These are phyloP conservation scores for Microtus richardsoni DNA, from an alignment of 2,113 vertebrate species.

Conservation along the genomic window DNA sequence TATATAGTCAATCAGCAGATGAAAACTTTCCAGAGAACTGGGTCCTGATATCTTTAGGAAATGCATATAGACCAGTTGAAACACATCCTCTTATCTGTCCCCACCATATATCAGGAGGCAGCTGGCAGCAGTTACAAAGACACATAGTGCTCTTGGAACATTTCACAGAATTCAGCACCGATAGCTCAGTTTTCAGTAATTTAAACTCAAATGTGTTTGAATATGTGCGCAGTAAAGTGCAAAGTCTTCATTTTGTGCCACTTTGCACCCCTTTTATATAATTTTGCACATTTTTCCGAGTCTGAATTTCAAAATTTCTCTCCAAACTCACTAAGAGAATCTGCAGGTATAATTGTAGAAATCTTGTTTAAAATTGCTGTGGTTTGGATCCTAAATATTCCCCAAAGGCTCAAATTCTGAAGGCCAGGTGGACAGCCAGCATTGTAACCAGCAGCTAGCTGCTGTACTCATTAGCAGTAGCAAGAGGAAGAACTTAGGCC, in stretches of 20 bases:
- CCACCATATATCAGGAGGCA: not conserved
- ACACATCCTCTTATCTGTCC: not conserved
- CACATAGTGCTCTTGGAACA: not conserved
- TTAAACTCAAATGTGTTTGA: not conserved
- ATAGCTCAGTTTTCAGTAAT: not conserved
- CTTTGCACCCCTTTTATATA: not conserved
- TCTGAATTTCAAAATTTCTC: not conserved
- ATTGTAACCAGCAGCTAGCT: not conserved
- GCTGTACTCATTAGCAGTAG: no score
- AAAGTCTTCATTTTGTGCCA: not conserved
- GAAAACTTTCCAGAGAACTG: not conserved
- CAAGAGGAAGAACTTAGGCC: not conserved
- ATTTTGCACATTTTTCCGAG: not conserved
- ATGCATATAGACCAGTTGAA: not conserved
- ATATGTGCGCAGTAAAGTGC: not conserved
- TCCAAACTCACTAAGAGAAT: not conserved
- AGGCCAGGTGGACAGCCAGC: no score
- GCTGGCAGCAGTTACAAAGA: not conserved
- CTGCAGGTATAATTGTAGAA: not conserved
- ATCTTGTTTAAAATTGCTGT: not conserved
- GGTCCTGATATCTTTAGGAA: not conserved
- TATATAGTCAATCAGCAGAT: not conserved
- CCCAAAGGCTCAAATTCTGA: no score
- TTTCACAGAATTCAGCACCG: not conserved
- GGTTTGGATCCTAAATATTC: not conserved